A percentile compares a stretch with the other conserved stretches of the same genome.
These are phyloP conservation scores for Seladonia tumulorum DNA, from an alignment of 2,888 invertebrate genomes.

Conservation along the genomic window DNA sequence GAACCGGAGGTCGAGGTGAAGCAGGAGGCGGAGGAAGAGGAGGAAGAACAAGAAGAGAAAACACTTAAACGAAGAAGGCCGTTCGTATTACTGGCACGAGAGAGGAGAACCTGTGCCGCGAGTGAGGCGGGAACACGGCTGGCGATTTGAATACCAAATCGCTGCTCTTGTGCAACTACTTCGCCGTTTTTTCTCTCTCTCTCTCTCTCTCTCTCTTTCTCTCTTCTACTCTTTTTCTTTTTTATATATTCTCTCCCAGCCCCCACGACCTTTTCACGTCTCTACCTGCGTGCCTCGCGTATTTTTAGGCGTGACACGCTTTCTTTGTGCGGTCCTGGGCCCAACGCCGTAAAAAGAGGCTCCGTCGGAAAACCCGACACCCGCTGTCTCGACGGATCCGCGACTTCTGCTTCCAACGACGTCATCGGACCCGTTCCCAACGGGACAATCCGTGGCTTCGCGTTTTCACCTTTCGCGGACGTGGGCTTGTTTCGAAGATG, in stretches of 20 bases:
- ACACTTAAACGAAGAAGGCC: conserved; percentile 56
- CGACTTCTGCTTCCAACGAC: neutral
- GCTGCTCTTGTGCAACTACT: conserved; percentile 75
- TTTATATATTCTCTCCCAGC: conserved; percentile 59
- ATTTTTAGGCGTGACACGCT: conserved; percentile 81
- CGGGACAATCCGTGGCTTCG: neutral
- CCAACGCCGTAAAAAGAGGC: conserved; percentile 51
- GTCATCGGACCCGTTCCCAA: neutral
- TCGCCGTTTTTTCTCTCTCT: conserved; percentile 43
- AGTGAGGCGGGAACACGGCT: conserved; percentile 68
- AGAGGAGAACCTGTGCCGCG: conserved; percentile 54
- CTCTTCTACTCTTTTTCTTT: conserved; percentile 42
- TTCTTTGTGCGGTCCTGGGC: conserved; percentile 65
- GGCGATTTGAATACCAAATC: conserved; percentile 81
- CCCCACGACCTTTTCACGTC: conserved; percentile 69
- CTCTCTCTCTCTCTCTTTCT: conserved; percentile 9
- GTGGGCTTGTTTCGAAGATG: neutral
- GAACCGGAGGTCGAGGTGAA: conserved; percentile 8
- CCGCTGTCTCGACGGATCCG: neutral
- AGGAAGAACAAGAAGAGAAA: conserved; percentile 54
- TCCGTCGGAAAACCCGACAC: conserved; percentile 5
- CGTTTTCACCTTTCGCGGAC: neutral
- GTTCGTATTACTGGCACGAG: conserved; percentile 37
- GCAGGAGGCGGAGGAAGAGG: conserved; percentile 12
- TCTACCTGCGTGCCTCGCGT: conserved; percentile 75